These are phyloP conservation scores for Pampus argenteus DNA, from an alignment of 2,797 vertebrate genomes.

Conservation along the genomic window DNA sequence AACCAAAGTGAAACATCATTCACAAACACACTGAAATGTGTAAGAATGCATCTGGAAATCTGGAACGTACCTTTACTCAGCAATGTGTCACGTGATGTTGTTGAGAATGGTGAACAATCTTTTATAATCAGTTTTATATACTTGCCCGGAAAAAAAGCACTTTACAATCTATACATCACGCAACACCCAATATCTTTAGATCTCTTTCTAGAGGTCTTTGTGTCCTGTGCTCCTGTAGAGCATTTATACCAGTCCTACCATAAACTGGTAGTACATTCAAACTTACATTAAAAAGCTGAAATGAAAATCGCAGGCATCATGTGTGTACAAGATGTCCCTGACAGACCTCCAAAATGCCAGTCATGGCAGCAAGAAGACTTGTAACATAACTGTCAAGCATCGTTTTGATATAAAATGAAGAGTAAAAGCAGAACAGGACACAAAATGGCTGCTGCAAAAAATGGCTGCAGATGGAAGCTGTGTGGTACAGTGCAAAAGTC, in stretches of 20 bases:
- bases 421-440: conserved; percentile 61
- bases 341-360: conserved; percentile 76
- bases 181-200: background rate
- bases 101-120: background rate
- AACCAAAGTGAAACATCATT: too few relatives aligned
- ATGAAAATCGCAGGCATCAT: conserved; percentile 63
- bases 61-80: background rate
- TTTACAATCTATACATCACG: background rate
- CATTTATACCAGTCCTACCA: conserved; percentile 2
- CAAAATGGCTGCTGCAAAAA: conserved; percentile 77
- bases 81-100: background rate
- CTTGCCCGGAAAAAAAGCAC: background rate
- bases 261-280: too few relatives aligned
- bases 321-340: conserved; percentile 71
- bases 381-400: conserved; percentile 65
- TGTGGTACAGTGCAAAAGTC: conserved; percentile 60
- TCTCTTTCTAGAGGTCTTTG: background rate
- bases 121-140: background rate
- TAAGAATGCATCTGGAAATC: background rate
- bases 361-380: conserved; percentile 61
- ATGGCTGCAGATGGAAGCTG: conserved; percentile 73
- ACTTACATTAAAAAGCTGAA: too few relatives aligned
- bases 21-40: background rate
- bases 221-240: background rate
- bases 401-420: conserved; percentile 60